These are phyloP conservation scores for Melieria omissa DNA, from an alignment of 2,888 invertebrate genomes.

Conservation along the genomic window DNA sequence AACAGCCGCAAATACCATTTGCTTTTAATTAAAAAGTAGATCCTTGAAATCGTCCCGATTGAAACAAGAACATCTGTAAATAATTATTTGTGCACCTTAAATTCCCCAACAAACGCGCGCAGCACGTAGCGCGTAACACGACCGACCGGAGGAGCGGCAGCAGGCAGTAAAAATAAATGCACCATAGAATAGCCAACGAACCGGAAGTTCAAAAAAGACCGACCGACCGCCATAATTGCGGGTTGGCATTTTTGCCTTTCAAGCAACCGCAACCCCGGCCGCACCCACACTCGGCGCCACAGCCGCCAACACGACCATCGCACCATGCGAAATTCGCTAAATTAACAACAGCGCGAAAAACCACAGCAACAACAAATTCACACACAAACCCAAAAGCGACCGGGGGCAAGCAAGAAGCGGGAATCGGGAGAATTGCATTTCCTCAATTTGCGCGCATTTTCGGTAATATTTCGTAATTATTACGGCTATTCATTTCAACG, in stretches of 20 bases:
- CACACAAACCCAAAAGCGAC: slow-evolving; percentile 37
- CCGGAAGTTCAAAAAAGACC: slow-evolving; percentile 49
- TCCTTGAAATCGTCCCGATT: slow-evolving; percentile 9
- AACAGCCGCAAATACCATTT: background rate
- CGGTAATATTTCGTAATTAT: slow-evolving; percentile 61
- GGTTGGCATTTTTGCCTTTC: slow-evolving; percentile 21
- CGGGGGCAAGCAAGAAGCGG: slow-evolving; percentile 31
- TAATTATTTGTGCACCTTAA: slow-evolving; percentile 28
- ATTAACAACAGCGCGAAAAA: slow-evolving; percentile 38
- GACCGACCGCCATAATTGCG: slow-evolving; percentile 33
- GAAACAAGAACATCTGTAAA: slow-evolving; percentile 9
- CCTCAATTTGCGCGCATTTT: slow-evolving; percentile 50
- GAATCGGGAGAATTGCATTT: slow-evolving; percentile 51
- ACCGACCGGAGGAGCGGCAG: slow-evolving; percentile 12
- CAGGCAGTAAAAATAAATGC: slow-evolving; percentile 49
- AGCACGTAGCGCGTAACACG: background rate
- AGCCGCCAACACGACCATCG: slow-evolving; percentile 21
- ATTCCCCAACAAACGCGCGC: background rate
- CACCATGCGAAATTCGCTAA: slow-evolving; percentile 47
- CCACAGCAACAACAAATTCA: slow-evolving; percentile 34
- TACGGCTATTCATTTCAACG: slow-evolving; percentile 44
- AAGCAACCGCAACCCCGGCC: slow-evolving; percentile 28
- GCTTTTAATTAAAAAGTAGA: slow-evolving; percentile 5
- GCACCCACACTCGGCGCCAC: slow-evolving; percentile 15
- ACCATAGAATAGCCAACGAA: slow-evolving; percentile 54